Evolutionary conservation across 2,888 invertebrate genomes (phyloP).

Genomic region (Caenorhabditis becei): DNA sequence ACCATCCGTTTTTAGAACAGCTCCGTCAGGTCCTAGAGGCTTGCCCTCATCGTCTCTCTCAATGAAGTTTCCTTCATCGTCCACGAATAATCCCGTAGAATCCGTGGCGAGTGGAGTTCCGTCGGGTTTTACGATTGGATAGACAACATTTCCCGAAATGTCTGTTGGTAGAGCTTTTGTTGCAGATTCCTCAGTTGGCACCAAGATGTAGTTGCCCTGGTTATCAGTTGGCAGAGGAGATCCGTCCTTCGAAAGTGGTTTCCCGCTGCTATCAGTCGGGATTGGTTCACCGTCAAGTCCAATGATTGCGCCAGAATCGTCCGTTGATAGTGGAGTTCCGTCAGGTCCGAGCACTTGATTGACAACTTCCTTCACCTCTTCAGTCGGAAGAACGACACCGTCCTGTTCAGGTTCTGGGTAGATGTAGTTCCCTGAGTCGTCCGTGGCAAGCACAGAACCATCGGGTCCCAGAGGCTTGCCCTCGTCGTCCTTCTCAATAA

Average conservation of each 20-base stretch:
- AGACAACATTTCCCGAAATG: constrained; percentile 37
- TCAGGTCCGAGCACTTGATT: constrained; percentile 54
- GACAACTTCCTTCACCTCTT: constrained; percentile 58
- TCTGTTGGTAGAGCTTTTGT: constrained; percentile 70
- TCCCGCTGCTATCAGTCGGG: constrained; percentile 56
- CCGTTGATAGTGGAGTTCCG: constrained; percentile 55
- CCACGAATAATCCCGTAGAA: constrained; percentile 62
- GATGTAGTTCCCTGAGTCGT: constrained; percentile 13
- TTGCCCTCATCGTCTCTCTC: constrained; percentile 56
- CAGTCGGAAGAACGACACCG: constrained; percentile 60
- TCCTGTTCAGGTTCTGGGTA: not conserved
- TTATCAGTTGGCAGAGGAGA: constrained; percentile 60
- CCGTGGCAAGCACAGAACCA: constrained; percentile 35
- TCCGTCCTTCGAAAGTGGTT: constrained; percentile 53
- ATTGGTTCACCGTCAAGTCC: constrained; percentile 51
- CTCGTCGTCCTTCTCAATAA: constrained; percentile 60
- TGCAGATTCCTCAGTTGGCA: constrained; percentile 32
- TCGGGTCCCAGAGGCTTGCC: constrained; percentile 46
- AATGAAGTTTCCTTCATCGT: constrained; percentile 41
- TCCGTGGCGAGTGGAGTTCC: constrained; percentile 51
- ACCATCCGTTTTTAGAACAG: constrained; percentile 61
- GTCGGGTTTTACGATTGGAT: constrained; percentile 54
- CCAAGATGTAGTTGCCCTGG: constrained; percentile 40
- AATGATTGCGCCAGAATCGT: constrained; percentile 52
- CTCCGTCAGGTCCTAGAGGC: constrained; percentile 68